A percentile compares a stretch with the other conserved stretches of the same genome.
phyloP scores from a whole-genome alignment of 1,140 invertebrate species.

The Aphelinus certus region DNA sequence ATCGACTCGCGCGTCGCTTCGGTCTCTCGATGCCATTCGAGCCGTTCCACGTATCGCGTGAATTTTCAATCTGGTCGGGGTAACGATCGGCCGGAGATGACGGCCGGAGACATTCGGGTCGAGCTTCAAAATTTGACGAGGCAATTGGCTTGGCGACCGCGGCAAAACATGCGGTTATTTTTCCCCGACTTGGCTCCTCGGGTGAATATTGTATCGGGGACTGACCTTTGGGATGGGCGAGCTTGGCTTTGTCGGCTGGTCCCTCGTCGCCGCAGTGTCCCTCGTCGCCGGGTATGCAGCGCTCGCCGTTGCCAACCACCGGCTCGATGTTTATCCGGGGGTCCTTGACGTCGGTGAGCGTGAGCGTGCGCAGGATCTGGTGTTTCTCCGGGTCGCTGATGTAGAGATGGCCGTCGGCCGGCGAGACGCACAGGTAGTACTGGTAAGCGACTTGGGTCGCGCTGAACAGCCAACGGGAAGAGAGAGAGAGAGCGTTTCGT shows the following conservation, averaged over 20 bases:
- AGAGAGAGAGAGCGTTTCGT: too few species aligned
- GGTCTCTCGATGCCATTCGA: too few species aligned
- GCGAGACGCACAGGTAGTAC: constrained; percentile 94
- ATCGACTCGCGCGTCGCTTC: too few species aligned
- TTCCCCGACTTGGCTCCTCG: too few species aligned
- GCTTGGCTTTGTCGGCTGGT: constrained; percentile 85
- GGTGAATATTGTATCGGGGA: too few species aligned
- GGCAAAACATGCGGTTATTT: too few species aligned
- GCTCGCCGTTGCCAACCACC: constrained; percentile 93
- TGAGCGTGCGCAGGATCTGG: constrained; percentile 81
- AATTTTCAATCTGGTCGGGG: too few species aligned
- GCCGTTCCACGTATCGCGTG: too few species aligned
- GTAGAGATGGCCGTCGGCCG: constrained; percentile 93
- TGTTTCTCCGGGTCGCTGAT: constrained; percentile 95
- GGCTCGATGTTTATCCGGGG: constrained; percentile 87
- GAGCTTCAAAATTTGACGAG: too few species aligned
- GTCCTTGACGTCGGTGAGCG: constrained; percentile 81
- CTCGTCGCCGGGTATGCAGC: constrained; percentile 93
- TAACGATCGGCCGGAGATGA: too few species aligned
- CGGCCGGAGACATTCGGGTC: too few species aligned
- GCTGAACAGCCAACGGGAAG: constrained; percentile 67
- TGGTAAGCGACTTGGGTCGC: constrained; percentile 93
- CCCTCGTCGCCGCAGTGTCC: constrained; percentile 93
- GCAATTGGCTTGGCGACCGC: too few species aligned
- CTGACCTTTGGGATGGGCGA: constrained; percentile 94